Percentiles rank a stretch among this genome's conserved stretches.
Conservation (phyloP, 92 coral and sea anemone species). For the Porites lobata region DNA sequence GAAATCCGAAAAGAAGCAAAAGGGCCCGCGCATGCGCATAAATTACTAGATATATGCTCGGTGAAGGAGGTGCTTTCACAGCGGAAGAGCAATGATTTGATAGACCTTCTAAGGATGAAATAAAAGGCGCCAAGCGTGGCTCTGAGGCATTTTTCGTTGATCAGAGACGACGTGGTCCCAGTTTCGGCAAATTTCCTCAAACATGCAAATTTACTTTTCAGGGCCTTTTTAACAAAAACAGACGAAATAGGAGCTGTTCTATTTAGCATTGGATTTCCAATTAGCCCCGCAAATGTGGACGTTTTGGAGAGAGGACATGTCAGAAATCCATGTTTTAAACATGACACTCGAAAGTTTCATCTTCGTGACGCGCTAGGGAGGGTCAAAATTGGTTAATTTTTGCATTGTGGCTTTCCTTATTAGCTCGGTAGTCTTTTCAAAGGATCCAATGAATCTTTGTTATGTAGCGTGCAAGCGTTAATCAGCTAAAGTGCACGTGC, state of each 20-base stretch:
- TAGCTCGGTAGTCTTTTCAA: slow-evolving; percentile 50
- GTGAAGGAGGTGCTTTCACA: not conserved
- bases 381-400: slow-evolving; percentile 34
- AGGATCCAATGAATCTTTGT: slow-evolving; percentile 70
- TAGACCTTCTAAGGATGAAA: not conserved
- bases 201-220: slow-evolving; percentile 63
- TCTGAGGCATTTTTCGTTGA: not conserved
- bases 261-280: slow-evolving; percentile 32
- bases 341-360: not conserved
- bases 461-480: slow-evolving; percentile 58
- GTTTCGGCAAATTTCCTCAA: not conserved
- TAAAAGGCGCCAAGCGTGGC: not conserved
- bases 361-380: slow-evolving; percentile 23
- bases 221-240: slow-evolving; percentile 77
- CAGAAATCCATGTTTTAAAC: slow-evolving; percentile 49
- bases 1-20: slow-evolving; percentile 26
- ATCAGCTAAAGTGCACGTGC: slow-evolving; percentile 83
- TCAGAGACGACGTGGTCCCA: not conserved
- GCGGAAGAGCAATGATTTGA: not conserved
- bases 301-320: slow-evolving; percentile 53
- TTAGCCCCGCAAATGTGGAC: slow-evolving; percentile 9
- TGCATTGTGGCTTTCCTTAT: slow-evolving; percentile 29
- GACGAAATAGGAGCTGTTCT: slow-evolving; percentile 77
- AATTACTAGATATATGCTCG: slow-evolving; percentile 5
- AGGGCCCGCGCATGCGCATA: slow-evolving; percentile 92